phyloP scores from a whole-genome alignment of 2,113 vertebrate genomes.

The Pterocles burchelli region DNA sequence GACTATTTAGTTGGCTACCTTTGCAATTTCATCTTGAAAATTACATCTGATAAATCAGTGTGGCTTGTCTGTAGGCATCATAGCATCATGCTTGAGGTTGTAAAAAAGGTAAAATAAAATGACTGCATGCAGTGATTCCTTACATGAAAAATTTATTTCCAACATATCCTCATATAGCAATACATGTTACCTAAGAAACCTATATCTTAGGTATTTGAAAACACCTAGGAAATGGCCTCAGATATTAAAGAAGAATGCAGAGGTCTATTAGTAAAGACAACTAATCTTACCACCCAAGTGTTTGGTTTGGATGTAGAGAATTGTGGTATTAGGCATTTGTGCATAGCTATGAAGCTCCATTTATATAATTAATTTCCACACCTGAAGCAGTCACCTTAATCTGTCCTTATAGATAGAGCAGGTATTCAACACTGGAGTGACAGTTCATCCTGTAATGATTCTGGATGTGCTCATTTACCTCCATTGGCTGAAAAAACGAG shows the following conservation, averaged over 20 bases:
- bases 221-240: rapidly evolving
- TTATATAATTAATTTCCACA: background rate
- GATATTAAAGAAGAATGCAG: background rate
- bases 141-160: background rate
- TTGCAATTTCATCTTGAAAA: background rate
- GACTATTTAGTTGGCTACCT: background rate
- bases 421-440: background rate
- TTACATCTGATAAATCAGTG: background rate
- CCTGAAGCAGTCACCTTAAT: background rate
- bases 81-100: background rate
- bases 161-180: background rate
- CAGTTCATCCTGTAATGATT: background rate
- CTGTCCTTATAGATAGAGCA: background rate
- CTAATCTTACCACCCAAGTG: background rate
- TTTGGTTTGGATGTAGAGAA: background rate
- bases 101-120: background rate
- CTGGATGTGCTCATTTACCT: background rate
- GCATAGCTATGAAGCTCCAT: background rate
- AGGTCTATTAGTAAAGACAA: background rate
- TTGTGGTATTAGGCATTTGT: background rate
- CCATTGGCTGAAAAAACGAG: background rate
- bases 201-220: background rate
- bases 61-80: background rate
- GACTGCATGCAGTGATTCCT: background rate
- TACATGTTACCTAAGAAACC: background rate